Conservation (phyloP, 1,140 invertebrate species). For the Tribolium castaneum region DNA sequence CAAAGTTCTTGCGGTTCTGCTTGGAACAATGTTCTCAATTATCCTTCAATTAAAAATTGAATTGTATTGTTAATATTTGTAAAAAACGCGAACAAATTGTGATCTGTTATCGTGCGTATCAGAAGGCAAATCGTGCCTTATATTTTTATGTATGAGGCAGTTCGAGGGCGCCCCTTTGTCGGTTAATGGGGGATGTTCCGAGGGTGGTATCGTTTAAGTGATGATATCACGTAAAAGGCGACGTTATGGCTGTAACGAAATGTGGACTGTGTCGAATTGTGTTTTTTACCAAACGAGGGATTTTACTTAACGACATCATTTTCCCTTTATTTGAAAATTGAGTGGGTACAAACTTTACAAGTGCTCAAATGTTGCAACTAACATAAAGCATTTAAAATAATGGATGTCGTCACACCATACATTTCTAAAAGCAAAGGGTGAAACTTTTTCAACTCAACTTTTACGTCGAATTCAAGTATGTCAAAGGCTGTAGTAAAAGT, state of each 20-base stretch:
- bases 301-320: slow-evolving; percentile 5
- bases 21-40: not conserved
- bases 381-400: not conserved
- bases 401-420: not conserved
- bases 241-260: not conserved
- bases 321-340: not conserved
- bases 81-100: not conserved
- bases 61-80: not conserved
- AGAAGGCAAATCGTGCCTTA: slow-evolving; percentile 6
- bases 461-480: slow-evolving; percentile 6
- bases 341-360: not conserved
- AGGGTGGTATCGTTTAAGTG: slow-evolving; percentile 19
- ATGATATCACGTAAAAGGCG: slow-evolving; percentile 33
- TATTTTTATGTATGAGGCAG: slow-evolving; percentile 30
- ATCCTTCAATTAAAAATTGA: not conserved
- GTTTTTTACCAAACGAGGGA: not conserved
- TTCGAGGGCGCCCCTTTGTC: slow-evolving; percentile 14
- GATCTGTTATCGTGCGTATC: not conserved
- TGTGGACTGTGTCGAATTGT: slow-evolving; percentile 13
- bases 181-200: slow-evolving; percentile 16
- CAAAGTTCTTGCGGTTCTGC: not conserved
- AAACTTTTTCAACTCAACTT: not conserved
- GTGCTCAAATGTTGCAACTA: not conserved
- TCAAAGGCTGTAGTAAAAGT: slow-evolving; percentile 21
- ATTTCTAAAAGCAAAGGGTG: not conserved